Percentiles rank a stretch among this genome's conserved stretches.
These are phyloP conservation scores for Cetonia aurata DNA, from an alignment of 2,888 invertebrate genomes.

Conservation along the genomic window DNA sequence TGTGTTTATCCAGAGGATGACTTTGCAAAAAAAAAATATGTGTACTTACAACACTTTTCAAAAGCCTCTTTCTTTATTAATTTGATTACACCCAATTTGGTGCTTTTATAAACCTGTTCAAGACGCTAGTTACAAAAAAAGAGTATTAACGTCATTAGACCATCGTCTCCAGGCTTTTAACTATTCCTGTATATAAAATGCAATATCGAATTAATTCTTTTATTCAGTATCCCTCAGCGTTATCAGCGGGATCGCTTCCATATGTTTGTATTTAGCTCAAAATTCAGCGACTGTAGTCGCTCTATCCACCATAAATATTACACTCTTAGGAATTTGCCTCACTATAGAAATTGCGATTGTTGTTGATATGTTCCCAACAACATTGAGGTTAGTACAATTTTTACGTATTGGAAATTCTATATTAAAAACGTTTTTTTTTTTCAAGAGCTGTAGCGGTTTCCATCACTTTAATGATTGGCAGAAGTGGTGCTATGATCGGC, in stretches of 20 bases:
- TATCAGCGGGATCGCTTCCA: constrained; percentile 69
- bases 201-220: constrained; percentile 14
- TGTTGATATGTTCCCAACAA: constrained; percentile 77
- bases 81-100: too few relatives aligned
- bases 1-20: too few relatives aligned
- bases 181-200: too few relatives aligned
- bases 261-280: constrained; percentile 71
- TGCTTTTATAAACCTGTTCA: too few relatives aligned
- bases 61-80: too few relatives aligned
- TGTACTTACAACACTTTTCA: too few relatives aligned
- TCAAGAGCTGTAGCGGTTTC: constrained; percentile 69
- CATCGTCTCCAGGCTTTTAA: too few relatives aligned
- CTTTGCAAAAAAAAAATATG: too few relatives aligned
- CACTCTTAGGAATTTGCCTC: constrained; percentile 69
- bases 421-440: not conserved
- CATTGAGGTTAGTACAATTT: constrained; percentile 69
- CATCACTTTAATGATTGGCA: constrained; percentile 78
- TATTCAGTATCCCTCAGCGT: constrained; percentile 56
- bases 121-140: too few relatives aligned
- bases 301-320: constrained; percentile 70
- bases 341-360: constrained; percentile 74
- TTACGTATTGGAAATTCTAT: not conserved
- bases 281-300: constrained; percentile 69
- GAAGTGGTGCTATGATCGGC: constrained; percentile 78
- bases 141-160: too few relatives aligned